These are phyloP conservation scores for Semnopithecus entellus DNA, from an alignment of 2,113 vertebrate genomes.

Conservation along the genomic window DNA sequence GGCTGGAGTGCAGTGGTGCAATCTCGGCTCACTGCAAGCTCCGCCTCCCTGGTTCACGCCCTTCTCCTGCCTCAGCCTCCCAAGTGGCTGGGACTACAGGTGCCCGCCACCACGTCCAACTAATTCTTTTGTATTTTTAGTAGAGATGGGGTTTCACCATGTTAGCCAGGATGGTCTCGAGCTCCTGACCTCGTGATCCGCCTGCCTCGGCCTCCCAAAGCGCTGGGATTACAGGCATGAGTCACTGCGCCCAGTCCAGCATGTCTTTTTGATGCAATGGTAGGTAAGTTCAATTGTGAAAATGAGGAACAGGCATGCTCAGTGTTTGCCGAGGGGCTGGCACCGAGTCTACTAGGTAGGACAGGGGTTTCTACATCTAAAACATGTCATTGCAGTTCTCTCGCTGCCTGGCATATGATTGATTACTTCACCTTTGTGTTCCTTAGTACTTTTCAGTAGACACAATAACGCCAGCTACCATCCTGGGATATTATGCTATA, in stretches of 20 bases:
- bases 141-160: no score
- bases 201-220: no score
- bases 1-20: no score
- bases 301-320: not conserved
- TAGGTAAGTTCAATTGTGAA: not conserved
- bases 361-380: not conserved
- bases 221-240: no score
- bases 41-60: no score
- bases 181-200: no score
- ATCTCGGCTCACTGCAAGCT: no score
- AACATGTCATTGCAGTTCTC: not conserved
- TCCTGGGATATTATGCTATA: not conserved
- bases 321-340: not conserved
- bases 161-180: no score
- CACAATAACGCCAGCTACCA: not conserved
- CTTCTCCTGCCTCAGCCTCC: no score
- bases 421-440: not conserved
- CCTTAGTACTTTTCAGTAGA: not conserved
- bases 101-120: no score
- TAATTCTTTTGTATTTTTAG: no score
- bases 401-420: not conserved
- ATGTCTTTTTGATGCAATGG: not conserved
- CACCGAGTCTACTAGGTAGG: not conserved
- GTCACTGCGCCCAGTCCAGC: fast-evolving
- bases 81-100: no score